Percentiles rank a stretch among this genome's conserved stretches.
Conservation (phyloP, 2,797 vertebrate species). For the Gymnothorax reevesii region DNA sequence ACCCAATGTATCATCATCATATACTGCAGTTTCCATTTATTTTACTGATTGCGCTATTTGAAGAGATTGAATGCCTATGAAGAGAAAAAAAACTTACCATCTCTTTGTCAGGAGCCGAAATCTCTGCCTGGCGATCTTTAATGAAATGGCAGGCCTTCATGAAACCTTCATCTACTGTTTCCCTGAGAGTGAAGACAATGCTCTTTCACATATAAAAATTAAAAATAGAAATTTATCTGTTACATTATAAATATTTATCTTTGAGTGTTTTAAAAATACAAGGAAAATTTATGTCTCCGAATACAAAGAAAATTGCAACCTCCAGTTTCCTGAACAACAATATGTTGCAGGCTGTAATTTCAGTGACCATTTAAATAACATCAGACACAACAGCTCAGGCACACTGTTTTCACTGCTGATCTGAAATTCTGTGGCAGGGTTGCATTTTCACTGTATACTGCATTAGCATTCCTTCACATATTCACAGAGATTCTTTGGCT, state of each 20-base stretch:
- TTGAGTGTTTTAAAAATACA: neutral
- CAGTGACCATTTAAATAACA: slow-evolving; percentile 16
- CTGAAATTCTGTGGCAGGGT: neutral
- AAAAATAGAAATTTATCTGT: neutral
- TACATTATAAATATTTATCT: neutral
- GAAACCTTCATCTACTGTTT: slow-evolving; percentile 82
- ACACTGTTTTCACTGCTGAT: neutral
- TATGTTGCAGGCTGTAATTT: slow-evolving; percentile 26
- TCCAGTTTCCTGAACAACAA: slow-evolving; percentile 12
- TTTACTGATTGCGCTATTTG: neutral
- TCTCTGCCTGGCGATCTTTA: slow-evolving; percentile 83
- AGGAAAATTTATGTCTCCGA: neutral
- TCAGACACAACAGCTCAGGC: neutral
- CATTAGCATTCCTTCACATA: neutral
- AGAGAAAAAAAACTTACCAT: slow-evolving; percentile 62
- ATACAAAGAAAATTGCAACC: neutral
- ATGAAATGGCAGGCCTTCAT: slow-evolving; percentile 83
- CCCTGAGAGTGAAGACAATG: slow-evolving; percentile 66
- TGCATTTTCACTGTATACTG: slow-evolving; percentile 3
- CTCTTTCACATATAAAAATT: neutral
- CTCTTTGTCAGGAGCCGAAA: slow-evolving; percentile 77
- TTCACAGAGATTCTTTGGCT: neutral
- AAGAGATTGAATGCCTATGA: neutral
- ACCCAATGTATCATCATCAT: neutral
- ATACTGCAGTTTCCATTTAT: neutral